phyloP scores from a whole-genome alignment of 1,140 invertebrate genomes.

The Archivesica marissinica region DNA sequence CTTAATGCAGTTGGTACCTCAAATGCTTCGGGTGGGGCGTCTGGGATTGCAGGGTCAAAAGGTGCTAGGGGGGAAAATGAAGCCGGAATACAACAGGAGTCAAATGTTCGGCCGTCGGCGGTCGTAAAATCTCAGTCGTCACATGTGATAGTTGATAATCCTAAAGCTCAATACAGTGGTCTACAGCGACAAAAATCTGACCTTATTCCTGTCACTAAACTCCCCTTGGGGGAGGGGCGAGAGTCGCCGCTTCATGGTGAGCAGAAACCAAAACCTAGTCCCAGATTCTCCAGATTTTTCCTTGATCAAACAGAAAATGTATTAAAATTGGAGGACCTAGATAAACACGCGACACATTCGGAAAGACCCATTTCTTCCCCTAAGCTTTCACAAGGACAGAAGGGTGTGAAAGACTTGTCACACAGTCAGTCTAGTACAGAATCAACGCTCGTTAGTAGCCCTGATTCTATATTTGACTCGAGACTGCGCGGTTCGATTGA shows the following conservation, averaged over 20 bases:
- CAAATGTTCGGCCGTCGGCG: constrained; percentile 78
- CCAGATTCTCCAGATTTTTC: constrained; percentile 77
- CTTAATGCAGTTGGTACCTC: constrained; percentile 39
- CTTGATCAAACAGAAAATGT: constrained; percentile 67
- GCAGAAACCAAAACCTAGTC: constrained; percentile 78
- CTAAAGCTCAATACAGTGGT: constrained; percentile 76
- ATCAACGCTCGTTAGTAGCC: constrained; percentile 65
- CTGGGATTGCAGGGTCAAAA: neutral
- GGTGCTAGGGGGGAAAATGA: constrained; percentile 44
- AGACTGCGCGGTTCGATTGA: constrained; percentile 51
- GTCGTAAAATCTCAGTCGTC: constrained; percentile 82
- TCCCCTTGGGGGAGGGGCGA: constrained; percentile 5
- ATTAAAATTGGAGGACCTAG: constrained; percentile 50
- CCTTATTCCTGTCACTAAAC: constrained; percentile 74
- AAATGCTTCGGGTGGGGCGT: constrained; percentile 8
- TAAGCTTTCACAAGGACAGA: constrained; percentile 49
- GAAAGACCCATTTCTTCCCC: constrained; percentile 36
- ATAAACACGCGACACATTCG: constrained; percentile 22
- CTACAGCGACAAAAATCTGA: constrained; percentile 84
- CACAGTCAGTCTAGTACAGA: constrained; percentile 66
- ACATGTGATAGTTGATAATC: constrained; percentile 76
- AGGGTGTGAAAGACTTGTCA: constrained; percentile 34
- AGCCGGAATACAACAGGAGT: constrained; percentile 77
- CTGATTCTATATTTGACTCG: constrained; percentile 63
- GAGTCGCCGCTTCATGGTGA: constrained; percentile 54